Evolutionary conservation across 2,797 vertebrate species (phyloP), one percentile per base, ranked within the genome.

Genomic region (Intellagama lesueurii): DNA sequence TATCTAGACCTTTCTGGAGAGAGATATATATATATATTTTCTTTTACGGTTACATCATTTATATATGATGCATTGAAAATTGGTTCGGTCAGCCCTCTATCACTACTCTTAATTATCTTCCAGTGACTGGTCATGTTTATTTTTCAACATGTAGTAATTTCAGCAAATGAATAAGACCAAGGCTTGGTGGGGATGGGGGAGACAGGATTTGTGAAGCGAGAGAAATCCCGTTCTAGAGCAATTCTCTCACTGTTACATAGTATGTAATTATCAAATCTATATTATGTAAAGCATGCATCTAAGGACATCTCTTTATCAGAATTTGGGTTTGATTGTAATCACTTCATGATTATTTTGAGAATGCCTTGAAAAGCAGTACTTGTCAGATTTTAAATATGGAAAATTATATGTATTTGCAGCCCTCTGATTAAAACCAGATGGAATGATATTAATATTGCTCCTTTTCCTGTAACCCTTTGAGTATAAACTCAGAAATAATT

Each of bases 91-190:
- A 14, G 28, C 76, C 93, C 94, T 49, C 78, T 87, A 44, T 84
- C 87, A 60, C 11, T 89, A 30, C 83, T 93, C 92, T 95, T 88
- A 94, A 95, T 91, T 85, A 92, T 95, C 95, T 96, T 93, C 94
- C 60, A 22, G 14, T 90, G 83, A 2, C 60, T 19, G 76, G 0
- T 90, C 40, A 76, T 60, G 87, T 86, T 90, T 73, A 81, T 89
- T 19, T 5, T 35, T 85, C 22, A 30, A 56, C 49, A 47, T 80
- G 49, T 91, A 91, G 87, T 82, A 91, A 14, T 83, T 81, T 0
- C 78, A 77, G 8, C 64, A 32, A 90, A 90, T 88, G 32, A 83
- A 72, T 83, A 17, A 83, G 52, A 24, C 60, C 76, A 14, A 86
- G 79, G 28, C 87, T 35, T 60, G 83, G 40, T 40, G 40, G 40